A percentile compares a stretch with the other conserved stretches of the same genome.
phyloP scores from a whole-genome alignment of 2,797 vertebrate genomes.

The Danio choprae region DNA sequence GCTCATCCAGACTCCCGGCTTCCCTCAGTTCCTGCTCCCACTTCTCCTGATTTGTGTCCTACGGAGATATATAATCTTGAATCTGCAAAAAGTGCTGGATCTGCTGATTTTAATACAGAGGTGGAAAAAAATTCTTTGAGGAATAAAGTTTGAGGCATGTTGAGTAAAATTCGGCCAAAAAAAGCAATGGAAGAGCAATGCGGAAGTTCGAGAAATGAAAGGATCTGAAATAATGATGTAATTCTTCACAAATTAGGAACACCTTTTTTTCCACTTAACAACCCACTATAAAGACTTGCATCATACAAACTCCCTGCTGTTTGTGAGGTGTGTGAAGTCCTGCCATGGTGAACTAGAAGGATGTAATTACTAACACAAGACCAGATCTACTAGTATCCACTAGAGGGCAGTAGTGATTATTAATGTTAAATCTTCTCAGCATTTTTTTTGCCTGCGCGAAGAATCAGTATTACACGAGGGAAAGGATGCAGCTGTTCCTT shows the following conservation, averaged over 20 bases:
- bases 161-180: not conserved
- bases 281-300: constrained; percentile 4
- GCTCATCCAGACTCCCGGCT: constrained; percentile 90
- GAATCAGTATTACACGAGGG: not conserved
- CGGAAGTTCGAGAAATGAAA: not conserved
- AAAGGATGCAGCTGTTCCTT: constrained; percentile 47
- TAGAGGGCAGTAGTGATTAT: constrained; percentile 44
- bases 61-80: constrained; percentile 18
- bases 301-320: not conserved
- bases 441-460: not conserved
- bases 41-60: constrained; percentile 72
- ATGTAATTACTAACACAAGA: not conserved
- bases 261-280: not conserved
- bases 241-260: not conserved
- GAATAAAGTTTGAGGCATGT: not conserved
- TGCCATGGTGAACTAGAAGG: not conserved
- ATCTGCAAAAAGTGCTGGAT: not conserved
- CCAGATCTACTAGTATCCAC: constrained; percentile 20
- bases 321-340: not conserved
- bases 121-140: not conserved
- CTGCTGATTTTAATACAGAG: not conserved
- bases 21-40: constrained; percentile 87
- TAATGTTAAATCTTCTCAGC: not conserved
- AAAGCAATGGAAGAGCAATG: not conserved
- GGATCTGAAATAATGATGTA: not conserved